These are phyloP conservation scores for Rhynchopsitta pachyrhyncha DNA, from an alignment of 2,113 vertebrate species.

Conservation along the genomic window DNA sequence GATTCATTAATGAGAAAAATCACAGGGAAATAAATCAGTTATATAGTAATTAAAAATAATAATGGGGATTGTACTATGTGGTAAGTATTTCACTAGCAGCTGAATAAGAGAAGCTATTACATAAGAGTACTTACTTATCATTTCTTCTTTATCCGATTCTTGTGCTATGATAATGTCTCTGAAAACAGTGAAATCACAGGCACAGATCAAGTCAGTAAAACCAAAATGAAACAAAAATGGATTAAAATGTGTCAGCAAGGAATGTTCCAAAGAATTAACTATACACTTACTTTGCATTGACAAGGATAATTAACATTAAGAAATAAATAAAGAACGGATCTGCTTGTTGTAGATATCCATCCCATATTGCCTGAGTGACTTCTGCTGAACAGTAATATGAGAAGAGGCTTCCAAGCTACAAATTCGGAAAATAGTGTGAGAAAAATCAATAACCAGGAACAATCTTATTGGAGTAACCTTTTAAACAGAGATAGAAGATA, in stretches of 20 bases:
- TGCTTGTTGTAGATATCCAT: constrained; percentile 92
- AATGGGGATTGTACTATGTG: neutral
- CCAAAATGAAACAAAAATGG: neutral
- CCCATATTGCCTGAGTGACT: constrained; percentile 93
- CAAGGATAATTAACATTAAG: constrained; percentile 97
- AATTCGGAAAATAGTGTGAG: constrained; percentile 9
- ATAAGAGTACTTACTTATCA: constrained; percentile 85
- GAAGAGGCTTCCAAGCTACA: constrained; percentile 92
- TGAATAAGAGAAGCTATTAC: neutral
- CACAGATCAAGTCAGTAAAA: constrained; percentile 51
- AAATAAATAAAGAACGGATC: constrained; percentile 99
- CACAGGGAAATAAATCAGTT: neutral
- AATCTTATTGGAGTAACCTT: neutral
- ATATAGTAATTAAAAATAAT: neutral
- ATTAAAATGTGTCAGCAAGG: neutral
- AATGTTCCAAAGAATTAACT: neutral
- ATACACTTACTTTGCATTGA: constrained; percentile 93
- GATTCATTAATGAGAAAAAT: neutral
- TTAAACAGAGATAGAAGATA: neutral
- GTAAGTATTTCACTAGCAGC: neutral
- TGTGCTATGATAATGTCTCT: constrained; percentile 89
- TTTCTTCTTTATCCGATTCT: constrained; percentile 87
- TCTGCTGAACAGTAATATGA: constrained; percentile 88
- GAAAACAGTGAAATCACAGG: constrained; percentile 47
- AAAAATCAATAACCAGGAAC: constrained; percentile 21